Evolutionary conservation across 2,797 vertebrate species (phyloP).

Genomic region (Syncerus caffer): DNA sequence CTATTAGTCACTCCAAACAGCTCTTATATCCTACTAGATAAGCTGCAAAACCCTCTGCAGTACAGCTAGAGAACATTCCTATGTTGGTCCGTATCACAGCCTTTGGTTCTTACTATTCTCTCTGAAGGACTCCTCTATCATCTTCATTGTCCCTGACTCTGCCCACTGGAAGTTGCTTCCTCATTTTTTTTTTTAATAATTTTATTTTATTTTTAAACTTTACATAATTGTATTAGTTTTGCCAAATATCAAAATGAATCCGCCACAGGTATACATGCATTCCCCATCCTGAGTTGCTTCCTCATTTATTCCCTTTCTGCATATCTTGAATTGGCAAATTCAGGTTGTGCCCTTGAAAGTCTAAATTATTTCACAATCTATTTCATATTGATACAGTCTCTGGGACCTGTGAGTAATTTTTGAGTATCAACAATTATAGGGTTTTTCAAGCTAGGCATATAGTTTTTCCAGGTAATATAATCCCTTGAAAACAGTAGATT

Average conservation of each 20-base stretch:
- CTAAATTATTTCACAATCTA: neutral
- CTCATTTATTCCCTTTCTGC: neutral
- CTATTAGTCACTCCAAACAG: neutral
- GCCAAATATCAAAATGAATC: no score
- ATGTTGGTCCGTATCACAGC: neutral
- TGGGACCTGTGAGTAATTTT: neutral
- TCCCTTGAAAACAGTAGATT: neutral
- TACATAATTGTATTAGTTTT: no score
- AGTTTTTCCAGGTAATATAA: neutral
- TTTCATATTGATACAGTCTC: neutral
- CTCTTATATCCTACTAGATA: neutral
- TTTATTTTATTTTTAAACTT: no score
- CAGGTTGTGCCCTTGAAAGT: neutral
- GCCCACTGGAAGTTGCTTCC: neutral
- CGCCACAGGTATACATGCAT: no score
- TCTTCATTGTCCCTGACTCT: neutral
- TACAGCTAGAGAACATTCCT: neutral
- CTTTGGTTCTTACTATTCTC: neutral
- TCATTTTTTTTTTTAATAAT: no score
- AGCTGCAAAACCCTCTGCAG: neutral
- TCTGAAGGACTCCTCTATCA: neutral
- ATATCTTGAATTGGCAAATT: neutral
- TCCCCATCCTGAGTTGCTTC: no score
- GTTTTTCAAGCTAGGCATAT: neutral
- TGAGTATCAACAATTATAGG: neutral